Evolutionary conservation across 1,140 invertebrate species (phyloP), one percentile per base, ranked within the genome.

Genomic region (Magallana ariakensis): DNA sequence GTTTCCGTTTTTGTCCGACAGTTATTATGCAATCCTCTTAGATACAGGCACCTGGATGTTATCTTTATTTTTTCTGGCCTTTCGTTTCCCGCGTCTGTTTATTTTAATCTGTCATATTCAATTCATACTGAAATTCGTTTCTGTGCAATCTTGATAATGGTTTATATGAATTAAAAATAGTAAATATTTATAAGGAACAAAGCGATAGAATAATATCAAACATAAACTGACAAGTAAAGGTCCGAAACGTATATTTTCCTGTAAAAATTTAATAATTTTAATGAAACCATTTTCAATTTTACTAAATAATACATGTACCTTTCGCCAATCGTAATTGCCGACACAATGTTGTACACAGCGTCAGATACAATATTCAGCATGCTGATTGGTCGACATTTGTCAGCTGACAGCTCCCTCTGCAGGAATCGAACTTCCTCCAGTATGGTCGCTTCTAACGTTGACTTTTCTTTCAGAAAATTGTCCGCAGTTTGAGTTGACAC

Each of bases 371-470:
- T 84, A 33, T 15, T 57, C 55, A 33, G n/a, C 54, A 84, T 57
- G 57, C 55, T 84, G 82, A 84, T 33, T 46, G 55, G 82, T n/a
- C 82, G 54, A 60, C 82, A 58, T 84, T 84, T 84, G 11, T 84
- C 82, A 1, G 55, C 53, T 16, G 26, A 84, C 16, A 84, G 55
- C 26, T 84, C 82, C 22, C 10, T 58, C 19, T 56, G 82, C n/a
- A 84, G 53, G 53, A 58, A 46, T 60, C 82, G 82, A 19, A 84
- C 13, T 53, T 84, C 82, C 22, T 84, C 82, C 33, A 56, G 56
- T 22, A 84, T 84, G 2, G 56, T 84, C 16, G 56, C 56, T 53
- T 84, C 82, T 57, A 84, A 22, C 4, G 55, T 19, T 7, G 82
- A 58, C 19, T 33, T 60, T 33, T 54, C 53, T 16, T 10, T 84